These are phyloP conservation scores for Tipula helvola DNA, from an alignment of 2,888 invertebrate species.

Conservation along the genomic window DNA sequence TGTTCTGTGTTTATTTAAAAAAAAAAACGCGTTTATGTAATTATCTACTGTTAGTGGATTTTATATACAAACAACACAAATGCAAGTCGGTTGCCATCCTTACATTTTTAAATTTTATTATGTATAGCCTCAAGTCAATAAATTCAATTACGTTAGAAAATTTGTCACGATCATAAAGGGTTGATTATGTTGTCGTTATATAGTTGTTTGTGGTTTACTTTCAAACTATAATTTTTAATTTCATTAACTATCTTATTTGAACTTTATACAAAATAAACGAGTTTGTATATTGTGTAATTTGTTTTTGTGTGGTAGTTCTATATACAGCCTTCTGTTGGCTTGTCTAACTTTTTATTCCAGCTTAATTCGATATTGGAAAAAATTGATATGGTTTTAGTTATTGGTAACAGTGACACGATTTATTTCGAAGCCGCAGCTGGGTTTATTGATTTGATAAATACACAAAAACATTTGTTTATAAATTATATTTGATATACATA, in stretches of 20 bases:
- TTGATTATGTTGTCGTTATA: background rate
- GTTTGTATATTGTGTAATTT: too few species aligned
- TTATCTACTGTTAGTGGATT: background rate
- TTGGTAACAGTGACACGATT: too few species aligned
- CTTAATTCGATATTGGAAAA: too few species aligned
- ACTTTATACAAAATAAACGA: background rate
- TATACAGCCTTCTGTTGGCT: too few species aligned
- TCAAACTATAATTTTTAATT: background rate
- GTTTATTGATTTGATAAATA: too few species aligned
- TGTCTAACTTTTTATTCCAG: too few species aligned
- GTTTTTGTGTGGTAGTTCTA: too few species aligned
- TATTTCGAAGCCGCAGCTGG: too few species aligned
- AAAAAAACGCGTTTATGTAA: background rate
- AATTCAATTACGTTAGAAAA: background rate
- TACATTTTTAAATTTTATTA: background rate
- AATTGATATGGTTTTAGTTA: too few species aligned
- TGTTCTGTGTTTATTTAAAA: background rate
- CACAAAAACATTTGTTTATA: too few species aligned
- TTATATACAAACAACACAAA: background rate
- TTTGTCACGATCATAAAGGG: background rate
- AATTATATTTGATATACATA: too few species aligned
- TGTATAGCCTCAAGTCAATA: background rate
- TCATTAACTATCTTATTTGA: background rate
- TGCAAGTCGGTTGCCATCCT: background rate
- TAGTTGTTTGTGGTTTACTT: background rate